These are phyloP conservation scores for Dinomys branickii DNA, from an alignment of 2,113 vertebrate species.

Conservation along the genomic window DNA sequence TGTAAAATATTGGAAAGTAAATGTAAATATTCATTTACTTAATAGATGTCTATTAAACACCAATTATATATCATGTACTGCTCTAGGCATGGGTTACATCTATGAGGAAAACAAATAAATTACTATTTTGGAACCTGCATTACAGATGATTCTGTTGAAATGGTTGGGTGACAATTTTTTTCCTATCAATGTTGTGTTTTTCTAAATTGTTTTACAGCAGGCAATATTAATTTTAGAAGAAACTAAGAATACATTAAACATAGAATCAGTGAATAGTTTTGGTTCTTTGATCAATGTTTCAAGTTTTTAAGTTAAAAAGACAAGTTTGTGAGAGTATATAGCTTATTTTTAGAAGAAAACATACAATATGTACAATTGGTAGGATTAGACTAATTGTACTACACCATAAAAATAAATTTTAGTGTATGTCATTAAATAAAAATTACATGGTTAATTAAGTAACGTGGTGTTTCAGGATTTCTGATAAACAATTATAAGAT, in stretches of 20 bases:
- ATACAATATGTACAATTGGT: neutral
- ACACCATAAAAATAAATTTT: neutral
- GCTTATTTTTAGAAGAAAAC: neutral
- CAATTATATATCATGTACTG: neutral
- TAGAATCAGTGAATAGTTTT: neutral
- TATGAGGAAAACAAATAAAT: neutral
- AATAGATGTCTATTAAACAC: neutral
- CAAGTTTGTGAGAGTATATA: neutral
- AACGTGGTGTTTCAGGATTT: neutral
- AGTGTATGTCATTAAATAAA: neutral
- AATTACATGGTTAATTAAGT: neutral
- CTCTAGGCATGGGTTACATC: neutral
- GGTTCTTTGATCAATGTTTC: neutral
- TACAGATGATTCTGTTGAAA: neutral
- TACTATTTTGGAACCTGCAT: neutral
- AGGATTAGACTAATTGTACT: neutral
- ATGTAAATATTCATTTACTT: neutral
- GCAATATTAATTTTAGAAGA: neutral
- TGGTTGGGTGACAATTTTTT: neutral
- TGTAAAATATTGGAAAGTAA: neutral
- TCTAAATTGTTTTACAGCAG: neutral
- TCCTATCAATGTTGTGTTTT: neutral
- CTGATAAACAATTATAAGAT: neutral
- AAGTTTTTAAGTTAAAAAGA: neutral
- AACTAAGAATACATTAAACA: neutral